Percentiles rank a stretch among this genome's conserved stretches.
Conservation (phyloP, 2,888 invertebrate genomes). For the Standfussiana lucernea region DNA sequence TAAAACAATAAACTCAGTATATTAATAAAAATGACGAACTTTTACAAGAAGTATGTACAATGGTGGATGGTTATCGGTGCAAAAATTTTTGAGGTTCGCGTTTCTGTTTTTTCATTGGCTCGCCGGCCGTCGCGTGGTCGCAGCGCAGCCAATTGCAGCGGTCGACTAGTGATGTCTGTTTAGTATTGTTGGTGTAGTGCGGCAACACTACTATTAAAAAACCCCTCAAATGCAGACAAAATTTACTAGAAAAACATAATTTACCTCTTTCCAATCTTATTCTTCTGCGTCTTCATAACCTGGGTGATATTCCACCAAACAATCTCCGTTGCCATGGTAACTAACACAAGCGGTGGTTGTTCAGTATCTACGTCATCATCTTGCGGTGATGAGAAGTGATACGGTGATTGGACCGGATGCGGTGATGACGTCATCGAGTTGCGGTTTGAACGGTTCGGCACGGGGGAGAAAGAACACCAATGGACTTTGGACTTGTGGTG, state of each 20-base stretch:
- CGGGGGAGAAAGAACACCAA: slow-evolving; percentile 89
- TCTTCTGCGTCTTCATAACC: slow-evolving; percentile 76
- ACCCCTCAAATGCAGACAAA: background rate
- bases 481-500: slow-evolving; percentile 90
- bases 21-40: no score
- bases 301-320: slow-evolving; percentile 91
- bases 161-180: no score
- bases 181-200: no score
- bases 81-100: no score
- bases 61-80: no score
- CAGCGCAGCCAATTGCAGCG: no score
- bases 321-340: slow-evolving; percentile 90
- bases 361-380: slow-evolving; percentile 70
- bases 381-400: slow-evolving; percentile 42
- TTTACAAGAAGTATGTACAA: no score
- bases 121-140: no score
- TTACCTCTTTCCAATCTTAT: slow-evolving; percentile 75
- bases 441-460: slow-evolving; percentile 81
- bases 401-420: slow-evolving; percentile 53
- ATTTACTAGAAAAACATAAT: background rate
- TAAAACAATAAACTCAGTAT: no score
- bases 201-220: background rate
- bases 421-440: slow-evolving; percentile 64
- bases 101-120: no score
- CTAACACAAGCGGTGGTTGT: slow-evolving; percentile 86